These are phyloP conservation scores for Cydia pomonella DNA, from an alignment of 1,140 invertebrate species.

Conservation along the genomic window DNA sequence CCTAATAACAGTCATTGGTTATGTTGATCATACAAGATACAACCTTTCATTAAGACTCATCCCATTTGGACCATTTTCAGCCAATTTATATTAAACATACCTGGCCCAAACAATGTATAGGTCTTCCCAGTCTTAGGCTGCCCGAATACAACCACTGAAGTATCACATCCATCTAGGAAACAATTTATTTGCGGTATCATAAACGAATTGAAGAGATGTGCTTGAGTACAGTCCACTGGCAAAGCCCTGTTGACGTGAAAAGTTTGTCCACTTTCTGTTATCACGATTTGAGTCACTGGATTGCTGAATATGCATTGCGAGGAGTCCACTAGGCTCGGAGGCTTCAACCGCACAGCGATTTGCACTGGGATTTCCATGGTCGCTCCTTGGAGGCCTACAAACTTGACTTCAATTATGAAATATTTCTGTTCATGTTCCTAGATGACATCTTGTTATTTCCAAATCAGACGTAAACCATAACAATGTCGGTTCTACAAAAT, in stretches of 20 bases:
- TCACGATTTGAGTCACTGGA: slow-evolving; percentile 80
- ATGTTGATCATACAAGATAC: too few relatives aligned
- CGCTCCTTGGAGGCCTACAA: slow-evolving; percentile 22
- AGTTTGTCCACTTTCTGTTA: slow-evolving; percentile 79
- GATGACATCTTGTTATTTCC: not conserved
- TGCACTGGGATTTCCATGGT: slow-evolving; percentile 83
- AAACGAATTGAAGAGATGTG: slow-evolving; percentile 71
- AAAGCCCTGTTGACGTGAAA: slow-evolving; percentile 83
- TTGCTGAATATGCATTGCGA: slow-evolving; percentile 80
- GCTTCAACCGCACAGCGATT: slow-evolving; percentile 81
- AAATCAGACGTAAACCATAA: not conserved
- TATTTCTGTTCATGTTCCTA: slow-evolving; percentile 7
- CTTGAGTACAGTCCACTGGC: slow-evolving; percentile 80
- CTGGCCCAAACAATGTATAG: slow-evolving; percentile 88
- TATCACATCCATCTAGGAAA: slow-evolving; percentile 86
- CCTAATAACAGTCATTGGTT: too few relatives aligned
- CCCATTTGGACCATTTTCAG: too few relatives aligned
- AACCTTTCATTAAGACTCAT: too few relatives aligned
- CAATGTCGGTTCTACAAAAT: not conserved
- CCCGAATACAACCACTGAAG: slow-evolving; percentile 89
- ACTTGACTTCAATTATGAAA: slow-evolving; percentile 7
- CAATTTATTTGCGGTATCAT: slow-evolving; percentile 82
- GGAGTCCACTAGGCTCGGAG: slow-evolving; percentile 72
- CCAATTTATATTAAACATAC: slow-evolving; percentile 44
- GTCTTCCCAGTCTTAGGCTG: slow-evolving; percentile 90